Percentiles rank a stretch among this genome's conserved stretches.
Conservation (phyloP, 2,888 invertebrate species). For the Rhabditoides inermis region DNA sequence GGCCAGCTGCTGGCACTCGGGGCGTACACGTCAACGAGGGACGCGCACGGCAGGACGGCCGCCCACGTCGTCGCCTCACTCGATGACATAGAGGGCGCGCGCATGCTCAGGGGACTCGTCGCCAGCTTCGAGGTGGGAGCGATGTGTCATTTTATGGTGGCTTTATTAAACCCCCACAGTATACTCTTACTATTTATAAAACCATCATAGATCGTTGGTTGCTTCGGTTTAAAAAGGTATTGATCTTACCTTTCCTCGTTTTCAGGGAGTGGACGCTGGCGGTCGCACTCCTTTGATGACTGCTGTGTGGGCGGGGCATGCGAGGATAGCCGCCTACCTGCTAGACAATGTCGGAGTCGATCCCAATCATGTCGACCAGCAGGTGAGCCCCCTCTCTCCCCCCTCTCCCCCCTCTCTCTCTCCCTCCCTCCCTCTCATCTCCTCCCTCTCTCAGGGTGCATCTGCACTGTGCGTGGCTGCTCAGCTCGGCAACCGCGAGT, state of each 20-base stretch:
- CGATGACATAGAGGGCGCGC: conserved; percentile 24
- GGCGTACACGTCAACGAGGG: conserved; percentile 56
- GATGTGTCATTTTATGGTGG: no score
- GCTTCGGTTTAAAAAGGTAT: not conserved
- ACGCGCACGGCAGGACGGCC: conserved; percentile 56
- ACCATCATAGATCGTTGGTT: no score
- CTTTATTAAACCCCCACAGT: no score
- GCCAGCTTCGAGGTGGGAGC: conserved; percentile 19
- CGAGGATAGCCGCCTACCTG: conserved; percentile 17
- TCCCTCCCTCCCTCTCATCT: not conserved
- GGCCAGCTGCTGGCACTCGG: conserved; percentile 59
- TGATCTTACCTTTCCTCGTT: not conserved
- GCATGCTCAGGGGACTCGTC: conserved; percentile 19
- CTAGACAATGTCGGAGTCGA: conserved; percentile 22
- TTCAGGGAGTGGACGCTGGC: conserved; percentile 11
- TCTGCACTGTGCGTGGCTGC: conserved; percentile 32
- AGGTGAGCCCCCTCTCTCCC: no score
- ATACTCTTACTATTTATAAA: no score
- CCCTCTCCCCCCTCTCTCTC: not conserved
- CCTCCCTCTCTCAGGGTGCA: conserved; percentile 20
- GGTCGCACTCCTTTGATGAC: conserved; percentile 31
- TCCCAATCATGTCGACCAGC: conserved; percentile 26
- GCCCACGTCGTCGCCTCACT: conserved; percentile 65
- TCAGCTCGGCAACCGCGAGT: conserved; percentile 29
- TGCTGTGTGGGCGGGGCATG: conserved; percentile 27